These are phyloP conservation scores for Protomyctophum bolini DNA, from an alignment of 2,113 vertebrate genomes.

Conservation along the genomic window DNA sequence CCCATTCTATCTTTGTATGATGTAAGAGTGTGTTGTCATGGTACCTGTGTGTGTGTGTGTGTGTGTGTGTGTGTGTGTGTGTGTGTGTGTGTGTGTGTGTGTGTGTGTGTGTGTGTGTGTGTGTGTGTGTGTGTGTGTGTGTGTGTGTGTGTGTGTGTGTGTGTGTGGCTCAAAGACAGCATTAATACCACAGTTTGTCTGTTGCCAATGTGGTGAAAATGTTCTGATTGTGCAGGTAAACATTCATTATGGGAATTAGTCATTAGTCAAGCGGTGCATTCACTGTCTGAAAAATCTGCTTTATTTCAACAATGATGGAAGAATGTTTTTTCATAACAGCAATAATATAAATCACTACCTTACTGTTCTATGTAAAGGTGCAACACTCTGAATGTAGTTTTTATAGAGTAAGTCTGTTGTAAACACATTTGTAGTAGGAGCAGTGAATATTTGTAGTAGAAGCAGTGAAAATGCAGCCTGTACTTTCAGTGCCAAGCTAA, in stretches of 20 bases:
- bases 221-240: constrained; percentile 22
- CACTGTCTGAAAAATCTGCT: not conserved
- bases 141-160: constrained; percentile 16
- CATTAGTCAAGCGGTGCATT: constrained; percentile 9
- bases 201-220: constrained; percentile 40
- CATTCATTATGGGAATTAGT: constrained; percentile 47
- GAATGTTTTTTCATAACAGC: constrained; percentile 1
- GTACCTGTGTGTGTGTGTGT: too few relatives aligned
- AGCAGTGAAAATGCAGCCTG: constrained; percentile 21
- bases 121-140: too few relatives aligned
- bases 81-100: too few relatives aligned
- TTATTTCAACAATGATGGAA: constrained; percentile 6
- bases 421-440: constrained; percentile 3
- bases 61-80: too few relatives aligned
- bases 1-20: too few relatives aligned
- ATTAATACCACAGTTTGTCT: constrained; percentile 56
- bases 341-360: not conserved
- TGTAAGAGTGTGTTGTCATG: too few relatives aligned
- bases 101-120: too few relatives aligned
- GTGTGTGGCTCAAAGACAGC: constrained; percentile 48
- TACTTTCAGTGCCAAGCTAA: constrained; percentile 22
- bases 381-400: not conserved
- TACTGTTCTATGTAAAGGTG: constrained; percentile 14
- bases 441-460: too few relatives aligned
- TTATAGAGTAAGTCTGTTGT: not conserved